A percentile compares a stretch with the other conserved stretches of the same genome.
Evolutionary conservation across 2,888 invertebrate genomes (phyloP).

Genomic region (Rhamnusium bicolor): DNA sequence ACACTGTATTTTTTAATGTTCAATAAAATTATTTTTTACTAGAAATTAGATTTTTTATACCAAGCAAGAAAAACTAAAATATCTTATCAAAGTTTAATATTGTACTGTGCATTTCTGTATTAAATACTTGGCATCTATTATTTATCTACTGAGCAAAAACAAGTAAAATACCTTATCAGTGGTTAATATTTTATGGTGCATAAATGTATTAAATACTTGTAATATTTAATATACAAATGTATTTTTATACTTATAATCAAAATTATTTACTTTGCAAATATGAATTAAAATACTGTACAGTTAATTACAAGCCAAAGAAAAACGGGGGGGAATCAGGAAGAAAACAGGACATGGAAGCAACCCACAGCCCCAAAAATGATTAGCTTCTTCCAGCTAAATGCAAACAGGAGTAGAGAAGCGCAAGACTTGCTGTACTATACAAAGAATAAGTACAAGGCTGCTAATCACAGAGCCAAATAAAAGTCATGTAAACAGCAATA

Average conservation of each 20-base stretch:
- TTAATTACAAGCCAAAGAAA: constrained; percentile 1
- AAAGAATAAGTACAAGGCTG: too few species aligned
- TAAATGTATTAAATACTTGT: not conserved
- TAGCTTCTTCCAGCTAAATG: too few species aligned
- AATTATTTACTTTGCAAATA: not conserved
- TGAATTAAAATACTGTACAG: not conserved
- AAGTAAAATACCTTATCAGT: not conserved
- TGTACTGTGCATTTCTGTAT: too few species aligned
- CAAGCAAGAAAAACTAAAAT: not conserved
- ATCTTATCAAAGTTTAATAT: not conserved
- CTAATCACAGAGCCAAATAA: too few species aligned
- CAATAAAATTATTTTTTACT: not conserved
- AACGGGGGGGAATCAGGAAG: too few species aligned
- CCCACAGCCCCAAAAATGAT: too few species aligned
- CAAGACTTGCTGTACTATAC: too few species aligned
- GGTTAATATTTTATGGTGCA: not conserved
- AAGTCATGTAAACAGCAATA: too few species aligned
- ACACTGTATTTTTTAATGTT: not conserved
- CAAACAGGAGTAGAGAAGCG: too few species aligned
- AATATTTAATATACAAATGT: not conserved
- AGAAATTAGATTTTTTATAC: not conserved
- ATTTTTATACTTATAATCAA: not conserved
- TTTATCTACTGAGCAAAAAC: too few species aligned
- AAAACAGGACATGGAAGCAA: too few species aligned
- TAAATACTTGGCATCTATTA: too few species aligned